Percentiles rank a stretch among this genome's conserved stretches.
phyloP scores from a whole-genome alignment of 2,113 vertebrate species.

The Sprattus sprattus region DNA sequence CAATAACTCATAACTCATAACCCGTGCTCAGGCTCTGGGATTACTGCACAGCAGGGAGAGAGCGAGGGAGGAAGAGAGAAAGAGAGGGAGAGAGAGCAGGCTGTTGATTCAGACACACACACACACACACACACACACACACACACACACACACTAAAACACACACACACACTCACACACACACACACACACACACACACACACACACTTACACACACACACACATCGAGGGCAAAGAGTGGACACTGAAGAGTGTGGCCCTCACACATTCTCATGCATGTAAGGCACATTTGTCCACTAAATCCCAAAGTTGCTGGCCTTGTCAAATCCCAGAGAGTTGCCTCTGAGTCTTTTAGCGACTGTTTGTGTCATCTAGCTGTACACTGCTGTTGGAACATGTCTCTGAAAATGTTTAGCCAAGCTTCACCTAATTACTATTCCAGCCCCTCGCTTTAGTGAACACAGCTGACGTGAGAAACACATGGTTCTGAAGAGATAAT shows the following conservation, averaged over 20 bases:
- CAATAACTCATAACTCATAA: conserved; percentile 55
- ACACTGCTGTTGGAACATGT: not conserved
- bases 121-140: too few relatives aligned
- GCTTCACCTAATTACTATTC: conserved; percentile 15
- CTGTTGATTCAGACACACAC: not conserved
- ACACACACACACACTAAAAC: not conserved
- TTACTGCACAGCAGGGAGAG: conserved; percentile 43
- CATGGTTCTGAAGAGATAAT: not conserved
- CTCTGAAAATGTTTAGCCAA: not conserved
- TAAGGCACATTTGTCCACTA: conserved; percentile 14
- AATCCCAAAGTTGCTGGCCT: conserved; percentile 29
- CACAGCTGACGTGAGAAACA: conserved; percentile 4
- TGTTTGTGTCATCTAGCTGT: not conserved
- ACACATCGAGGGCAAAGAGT: not conserved
- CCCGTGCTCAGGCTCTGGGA: conserved; percentile 40
- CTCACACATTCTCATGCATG: not conserved
- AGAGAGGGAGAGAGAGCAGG: not conserved
- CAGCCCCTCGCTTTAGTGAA: not conserved
- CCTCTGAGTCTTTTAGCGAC: conserved; percentile 13
- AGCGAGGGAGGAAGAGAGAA: not conserved
- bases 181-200: not conserved
- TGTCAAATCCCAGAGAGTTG: conserved; percentile 6
- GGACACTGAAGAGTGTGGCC: not conserved
- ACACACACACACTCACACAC: not conserved
- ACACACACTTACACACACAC: not conserved